Evolutionary conservation across 2,888 invertebrate genomes (phyloP).

Genomic region (Hirtodrosophila cameraria): DNA sequence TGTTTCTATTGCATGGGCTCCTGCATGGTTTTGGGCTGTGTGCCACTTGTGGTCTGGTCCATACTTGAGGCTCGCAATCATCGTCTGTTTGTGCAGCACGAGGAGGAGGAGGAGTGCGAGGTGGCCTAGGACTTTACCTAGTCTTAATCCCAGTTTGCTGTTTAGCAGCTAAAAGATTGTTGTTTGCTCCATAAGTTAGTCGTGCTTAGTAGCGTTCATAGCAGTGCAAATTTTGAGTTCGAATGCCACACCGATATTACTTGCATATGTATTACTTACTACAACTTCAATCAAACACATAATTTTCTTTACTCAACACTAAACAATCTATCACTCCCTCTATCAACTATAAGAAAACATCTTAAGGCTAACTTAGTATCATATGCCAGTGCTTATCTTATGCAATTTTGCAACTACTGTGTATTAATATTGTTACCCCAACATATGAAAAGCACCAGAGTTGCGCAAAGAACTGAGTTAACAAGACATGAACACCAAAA

Average conservation of each 20-base stretch:
- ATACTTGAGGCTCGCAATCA: conserved; percentile 80
- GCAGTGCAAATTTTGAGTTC: conserved; percentile 55
- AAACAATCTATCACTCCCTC: background rate
- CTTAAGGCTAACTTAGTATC: conserved; percentile 21
- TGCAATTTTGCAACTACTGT: conserved; percentile 28
- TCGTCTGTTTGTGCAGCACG: conserved; percentile 74
- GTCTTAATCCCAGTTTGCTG: conserved; percentile 37
- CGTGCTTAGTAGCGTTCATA: conserved; percentile 68
- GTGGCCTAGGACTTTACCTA: conserved; percentile 66
- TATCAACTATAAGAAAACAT: conserved; percentile 15
- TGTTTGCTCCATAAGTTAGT: conserved; percentile 46
- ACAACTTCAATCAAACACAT: conserved; percentile 7
- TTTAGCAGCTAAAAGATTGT: conserved; percentile 38
- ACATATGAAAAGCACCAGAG: conserved; percentile 69
- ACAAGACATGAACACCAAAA: conserved; percentile 75
- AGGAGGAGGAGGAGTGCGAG: conserved; percentile 80
- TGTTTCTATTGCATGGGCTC: conserved; percentile 91
- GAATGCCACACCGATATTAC: conserved; percentile 71
- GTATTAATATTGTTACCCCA: conserved; percentile 35
- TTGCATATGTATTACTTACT: conserved; percentile 5
- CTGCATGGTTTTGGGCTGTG: conserved; percentile 89
- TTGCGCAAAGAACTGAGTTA: conserved; percentile 81
- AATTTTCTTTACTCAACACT: conserved; percentile 21
- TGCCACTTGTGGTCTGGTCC: conserved; percentile 86
- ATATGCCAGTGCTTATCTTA: conserved; percentile 37